phyloP scores from a whole-genome alignment of 1,140 invertebrate genomes.

The Homalodisca vitripennis region DNA sequence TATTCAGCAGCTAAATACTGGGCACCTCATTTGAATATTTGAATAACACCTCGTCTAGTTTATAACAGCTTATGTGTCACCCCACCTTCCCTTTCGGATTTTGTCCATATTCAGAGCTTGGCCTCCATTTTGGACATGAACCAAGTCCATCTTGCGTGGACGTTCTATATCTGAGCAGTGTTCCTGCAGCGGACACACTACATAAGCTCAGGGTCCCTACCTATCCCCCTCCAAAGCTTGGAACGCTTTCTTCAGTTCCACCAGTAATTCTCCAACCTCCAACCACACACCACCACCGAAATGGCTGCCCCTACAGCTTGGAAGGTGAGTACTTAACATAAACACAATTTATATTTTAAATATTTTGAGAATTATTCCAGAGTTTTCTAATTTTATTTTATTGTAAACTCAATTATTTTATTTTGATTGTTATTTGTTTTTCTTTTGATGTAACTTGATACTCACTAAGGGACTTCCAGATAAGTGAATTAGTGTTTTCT shows the following conservation, averaged over 20 bases:
- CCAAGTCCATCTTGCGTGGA: constrained; percentile 16
- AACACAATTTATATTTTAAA: neutral
- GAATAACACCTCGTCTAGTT: too few species aligned
- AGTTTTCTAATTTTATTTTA: neutral
- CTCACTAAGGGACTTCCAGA: too few species aligned
- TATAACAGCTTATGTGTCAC: too few species aligned
- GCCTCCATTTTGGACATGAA: constrained; percentile 7
- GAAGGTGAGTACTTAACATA: neutral
- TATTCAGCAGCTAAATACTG: too few species aligned
- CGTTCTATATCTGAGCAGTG: neutral
- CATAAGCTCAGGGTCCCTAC: neutral
- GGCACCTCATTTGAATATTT: too few species aligned
- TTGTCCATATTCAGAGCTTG: neutral
- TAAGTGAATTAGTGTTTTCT: too few species aligned
- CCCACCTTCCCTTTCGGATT: neutral
- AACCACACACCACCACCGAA: neutral
- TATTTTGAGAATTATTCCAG: too few species aligned
- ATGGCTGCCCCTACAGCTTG: constrained; percentile 3
- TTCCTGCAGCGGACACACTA: neutral
- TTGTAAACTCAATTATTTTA: neutral
- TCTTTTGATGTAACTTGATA: too few species aligned
- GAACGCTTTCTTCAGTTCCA: neutral
- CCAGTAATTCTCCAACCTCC: constrained; percentile 1
- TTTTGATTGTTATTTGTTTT: neutral
- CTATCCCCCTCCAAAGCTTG: neutral